Conservation (phyloP, 2,797 vertebrate genomes). For the Sparus aurata region DNA sequence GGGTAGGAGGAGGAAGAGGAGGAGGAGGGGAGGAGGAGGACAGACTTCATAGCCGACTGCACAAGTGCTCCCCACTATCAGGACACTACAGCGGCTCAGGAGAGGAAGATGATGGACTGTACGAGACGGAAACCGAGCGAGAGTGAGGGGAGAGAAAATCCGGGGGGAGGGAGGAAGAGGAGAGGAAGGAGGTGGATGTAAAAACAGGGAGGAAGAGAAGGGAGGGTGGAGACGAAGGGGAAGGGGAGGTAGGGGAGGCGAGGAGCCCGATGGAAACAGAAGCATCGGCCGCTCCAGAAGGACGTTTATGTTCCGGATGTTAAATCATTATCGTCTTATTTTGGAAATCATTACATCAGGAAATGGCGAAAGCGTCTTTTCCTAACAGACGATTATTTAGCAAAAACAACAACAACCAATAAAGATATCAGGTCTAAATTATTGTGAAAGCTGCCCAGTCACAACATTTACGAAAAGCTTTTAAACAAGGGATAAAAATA, state of each 20-base stretch:
- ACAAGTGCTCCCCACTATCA: conserved; percentile 70
- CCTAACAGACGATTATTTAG: too few species aligned
- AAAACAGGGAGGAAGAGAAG: not conserved
- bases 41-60: conserved; percentile 70
- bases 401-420: too few species aligned
- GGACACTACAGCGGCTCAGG: conserved; percentile 77
- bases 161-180: not conserved
- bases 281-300: not conserved
- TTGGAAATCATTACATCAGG: too few species aligned
- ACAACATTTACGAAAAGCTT: too few species aligned
- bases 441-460: too few species aligned
- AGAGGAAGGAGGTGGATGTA: not conserved
- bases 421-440: too few species aligned
- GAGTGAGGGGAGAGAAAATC: not conserved
- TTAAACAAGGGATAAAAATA: too few species aligned
- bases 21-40: conserved; percentile 36
- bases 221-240: not conserved
- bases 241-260: not conserved
- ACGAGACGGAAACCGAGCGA: not conserved
- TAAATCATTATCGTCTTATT: too few species aligned
- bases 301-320: too few species aligned
- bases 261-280: not conserved
- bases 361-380: too few species aligned
- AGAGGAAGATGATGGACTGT: conserved; percentile 53
- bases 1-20: not conserved